Evolutionary conservation across 2,888 invertebrate genomes (phyloP), one percentile per base, ranked within the genome.

Genomic region (Yponomeuta malinellus): DNA sequence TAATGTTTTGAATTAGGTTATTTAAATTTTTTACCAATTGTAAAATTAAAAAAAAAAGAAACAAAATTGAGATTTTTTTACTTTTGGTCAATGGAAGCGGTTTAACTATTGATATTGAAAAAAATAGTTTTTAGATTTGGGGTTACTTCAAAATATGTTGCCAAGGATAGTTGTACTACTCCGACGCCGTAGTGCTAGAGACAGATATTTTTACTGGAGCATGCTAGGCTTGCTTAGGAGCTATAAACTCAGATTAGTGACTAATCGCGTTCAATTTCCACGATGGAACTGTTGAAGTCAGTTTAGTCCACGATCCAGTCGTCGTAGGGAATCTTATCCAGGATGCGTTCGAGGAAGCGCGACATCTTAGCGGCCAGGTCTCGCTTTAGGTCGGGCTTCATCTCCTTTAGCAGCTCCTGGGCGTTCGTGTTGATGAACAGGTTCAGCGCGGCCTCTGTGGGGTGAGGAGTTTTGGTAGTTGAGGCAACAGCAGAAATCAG

Each of bases 381-480:
- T 73, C 93, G 93, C 79, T 96, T 95, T 72, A 97, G 90, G 78
- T 96, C 95, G 0, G 97, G 97, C 80, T 97, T 97, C 97, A 97
- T 97, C 88, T 97, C 97, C 80, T 96, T 96, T 68, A 97, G 87
- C 15, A 97, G 87, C 75, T 97, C 97, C 79, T 97, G 97, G 0
- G 96, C 95, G 84, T 97, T 96, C 1, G 96, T 95, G 85, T 97
- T 97, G 84, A 97, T 97, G 88, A 97, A 97, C 68, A 97, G 90
- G 87, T 97, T 97, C 73, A 97, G 85, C 15, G 97, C 97, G 23
- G 97, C 96, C 85, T 97, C 97, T 97, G 93, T 74, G 31, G 37
- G 6, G 31, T 15, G 29, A 15, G 52, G 15, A 15, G 15, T 59
- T 59, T 59, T 15, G 12, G 15, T 59, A 52, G 52, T 52, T 52